These are phyloP conservation scores for Venustaconcha ellipsiformis DNA, from an alignment of 1,140 invertebrate genomes.

Conservation along the genomic window DNA sequence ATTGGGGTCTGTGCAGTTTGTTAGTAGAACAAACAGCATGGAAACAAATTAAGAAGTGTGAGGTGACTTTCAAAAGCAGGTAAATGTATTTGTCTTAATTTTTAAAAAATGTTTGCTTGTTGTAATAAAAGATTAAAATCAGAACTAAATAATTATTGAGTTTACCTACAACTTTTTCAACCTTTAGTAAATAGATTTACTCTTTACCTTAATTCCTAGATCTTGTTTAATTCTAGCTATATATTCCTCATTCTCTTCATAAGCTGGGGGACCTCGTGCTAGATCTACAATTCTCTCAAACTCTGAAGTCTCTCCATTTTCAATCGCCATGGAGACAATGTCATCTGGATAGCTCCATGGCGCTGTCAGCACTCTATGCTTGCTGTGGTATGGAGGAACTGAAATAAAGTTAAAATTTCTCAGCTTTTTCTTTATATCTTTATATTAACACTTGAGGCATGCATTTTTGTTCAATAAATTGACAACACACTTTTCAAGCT, in stretches of 20 bases:
- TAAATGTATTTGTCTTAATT: too few species aligned
- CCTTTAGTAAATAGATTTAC: too few species aligned
- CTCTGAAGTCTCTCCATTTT: constrained; percentile 50
- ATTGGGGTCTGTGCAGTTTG: too few species aligned
- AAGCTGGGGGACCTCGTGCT: constrained; percentile 49
- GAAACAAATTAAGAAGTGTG: too few species aligned
- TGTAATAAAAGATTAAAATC: too few species aligned
- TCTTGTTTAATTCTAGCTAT: constrained; percentile 50
- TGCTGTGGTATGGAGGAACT: constrained; percentile 84
- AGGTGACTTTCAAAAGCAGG: too few species aligned
- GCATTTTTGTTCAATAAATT: not conserved
- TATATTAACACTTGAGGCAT: not conserved
- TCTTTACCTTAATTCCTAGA: constrained; percentile 39
- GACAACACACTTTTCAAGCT: not conserved
- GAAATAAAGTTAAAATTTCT: constrained; percentile 44
- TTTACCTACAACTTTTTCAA: too few species aligned
- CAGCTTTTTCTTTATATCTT: too few species aligned
- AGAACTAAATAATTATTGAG: too few species aligned
- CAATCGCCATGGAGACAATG: constrained; percentile 54
- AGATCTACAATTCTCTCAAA: constrained; percentile 58
- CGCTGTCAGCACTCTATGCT: constrained; percentile 82
- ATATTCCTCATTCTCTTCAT: constrained; percentile 48
- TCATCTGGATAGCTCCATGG: constrained; percentile 81
- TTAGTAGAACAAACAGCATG: too few species aligned
- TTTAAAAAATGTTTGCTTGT: too few species aligned